Conservation (phyloP, 2,113 vertebrate species). For the Aplodontia rufa region DNA sequence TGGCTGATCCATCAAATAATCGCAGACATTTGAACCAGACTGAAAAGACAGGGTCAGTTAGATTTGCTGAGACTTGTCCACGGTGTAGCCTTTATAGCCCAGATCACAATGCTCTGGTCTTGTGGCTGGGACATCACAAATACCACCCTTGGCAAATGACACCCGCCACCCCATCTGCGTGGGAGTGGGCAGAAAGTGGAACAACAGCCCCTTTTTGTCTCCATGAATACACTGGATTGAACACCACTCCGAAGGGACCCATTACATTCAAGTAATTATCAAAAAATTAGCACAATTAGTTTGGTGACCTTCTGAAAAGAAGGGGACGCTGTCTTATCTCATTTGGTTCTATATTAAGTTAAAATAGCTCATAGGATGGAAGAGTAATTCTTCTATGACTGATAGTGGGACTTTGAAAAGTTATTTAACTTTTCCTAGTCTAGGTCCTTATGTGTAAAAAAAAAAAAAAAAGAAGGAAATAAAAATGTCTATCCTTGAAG, state of each 20-base stretch:
- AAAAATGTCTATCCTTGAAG: not conserved
- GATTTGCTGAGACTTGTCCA: not conserved
- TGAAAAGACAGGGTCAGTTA: not conserved
- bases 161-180: not conserved
- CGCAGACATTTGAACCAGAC: constrained; percentile 51
- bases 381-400: not conserved
- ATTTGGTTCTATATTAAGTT: not conserved
- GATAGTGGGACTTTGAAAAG: not conserved
- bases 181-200: not conserved
- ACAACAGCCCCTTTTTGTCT: not conserved
- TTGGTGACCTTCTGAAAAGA: constrained; percentile 20
- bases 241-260: not conserved
- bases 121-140: not conserved
- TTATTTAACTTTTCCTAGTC: not conserved
- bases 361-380: not conserved
- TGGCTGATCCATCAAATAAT: constrained; percentile 18
- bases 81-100: not conserved
- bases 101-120: not conserved
- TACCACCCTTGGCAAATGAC: not conserved
- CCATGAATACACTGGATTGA: not conserved
- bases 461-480: too few species aligned
- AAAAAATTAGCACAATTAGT: constrained; percentile 21
- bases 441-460: not conserved
- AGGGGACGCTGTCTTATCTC: not conserved
- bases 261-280: not conserved